A percentile compares a stretch with the other conserved stretches of the same genome.
These are phyloP conservation scores for Trachemys scripta DNA, from an alignment of 2,113 vertebrate species.

Conservation along the genomic window DNA sequence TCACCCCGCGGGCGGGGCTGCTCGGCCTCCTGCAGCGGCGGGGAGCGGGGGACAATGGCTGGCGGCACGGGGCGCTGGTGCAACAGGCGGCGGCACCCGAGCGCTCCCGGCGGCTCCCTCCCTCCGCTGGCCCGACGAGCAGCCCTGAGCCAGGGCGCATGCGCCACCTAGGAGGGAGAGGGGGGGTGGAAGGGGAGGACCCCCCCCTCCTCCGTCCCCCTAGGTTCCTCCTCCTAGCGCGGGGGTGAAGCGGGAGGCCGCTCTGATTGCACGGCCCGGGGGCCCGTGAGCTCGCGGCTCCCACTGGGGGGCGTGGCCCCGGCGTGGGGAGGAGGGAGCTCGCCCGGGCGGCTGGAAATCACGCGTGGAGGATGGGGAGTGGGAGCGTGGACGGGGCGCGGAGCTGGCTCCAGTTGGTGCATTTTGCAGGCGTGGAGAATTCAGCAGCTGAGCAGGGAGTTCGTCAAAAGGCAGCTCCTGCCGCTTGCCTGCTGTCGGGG, in stretches of 20 bases:
- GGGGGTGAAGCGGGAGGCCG: not conserved
- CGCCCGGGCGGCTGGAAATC: too few relatives aligned
- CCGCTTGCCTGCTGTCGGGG: too few relatives aligned
- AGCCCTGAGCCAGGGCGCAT: not conserved
- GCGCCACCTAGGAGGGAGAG: not conserved
- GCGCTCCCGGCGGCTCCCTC: not conserved
- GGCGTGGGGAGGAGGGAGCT: constrained; percentile 21
- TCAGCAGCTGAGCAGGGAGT: not conserved
- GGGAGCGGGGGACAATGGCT: not conserved
- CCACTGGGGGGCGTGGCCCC: constrained; percentile 16
- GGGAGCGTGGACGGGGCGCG: too few relatives aligned
- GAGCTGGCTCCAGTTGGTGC: too few relatives aligned
- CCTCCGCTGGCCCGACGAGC: not conserved
- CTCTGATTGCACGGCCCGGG: not conserved
- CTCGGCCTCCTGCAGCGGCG: not conserved
- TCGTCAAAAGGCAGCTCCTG: not conserved
- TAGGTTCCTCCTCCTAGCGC: not conserved
- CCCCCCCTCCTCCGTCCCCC: not conserved
- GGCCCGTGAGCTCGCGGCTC: not conserved
- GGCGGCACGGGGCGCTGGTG: not conserved
- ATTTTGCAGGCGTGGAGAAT: too few relatives aligned
- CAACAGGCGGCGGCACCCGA: not conserved
- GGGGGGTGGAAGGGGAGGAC: not conserved
- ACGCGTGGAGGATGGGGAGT: too few relatives aligned
- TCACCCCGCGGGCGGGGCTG: constrained; percentile 56